Evolutionary conservation across 2,797 vertebrate species (phyloP), one percentile per base, ranked within the genome.

Genomic region (Paramormyrops hopkinsi): DNA sequence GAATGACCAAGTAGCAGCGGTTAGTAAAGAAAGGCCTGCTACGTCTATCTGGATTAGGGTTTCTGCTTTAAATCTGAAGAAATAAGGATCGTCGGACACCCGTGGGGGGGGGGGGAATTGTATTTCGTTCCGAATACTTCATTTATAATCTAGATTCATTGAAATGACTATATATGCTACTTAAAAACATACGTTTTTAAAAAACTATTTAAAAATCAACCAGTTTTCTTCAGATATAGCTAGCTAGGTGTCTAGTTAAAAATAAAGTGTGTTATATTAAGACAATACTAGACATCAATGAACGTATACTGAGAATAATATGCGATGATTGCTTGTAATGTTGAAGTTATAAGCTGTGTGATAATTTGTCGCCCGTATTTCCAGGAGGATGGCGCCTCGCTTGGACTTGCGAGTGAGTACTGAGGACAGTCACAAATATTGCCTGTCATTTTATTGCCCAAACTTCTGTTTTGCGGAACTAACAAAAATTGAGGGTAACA

Each of bases 321-420:
- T 29, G 44, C 46, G 17, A n/a, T 14, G 41, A 29, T 85, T 85
- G 22, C 46, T 51, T 11, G 3, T 85, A 41, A 48, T 14, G 46
- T 84, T 84, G 4, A 14, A 85, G 48, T 19, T 22, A 44, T 50
- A n/a, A 83, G 1, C 9, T 22, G 79, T 86, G 7, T 56, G 84
- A 54, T 48, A 44, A 25, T 84, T 50, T 25, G 82, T 84, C 50
- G 12, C 56, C 50, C 33, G 29, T 56, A n/a, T 87, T 41, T 29
- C 11, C n/a, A 88, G n/a, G 90, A 53, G 53, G 53, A 96, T 96
- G 95, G 90, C 93, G 76, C 83, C 88, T 4, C n/a, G 41, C 69
- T 90, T 91, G 54, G 89, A 89, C 73, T 76, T 12, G 37, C 12
- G 41, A 69, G 22, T 65, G 56, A 88, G 41, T 33, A 88, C 14